Evolutionary conservation across 2,888 invertebrate genomes (phyloP), one percentile per base, ranked within the genome.

Genomic region (Xestoiulus laeticollis): DNA sequence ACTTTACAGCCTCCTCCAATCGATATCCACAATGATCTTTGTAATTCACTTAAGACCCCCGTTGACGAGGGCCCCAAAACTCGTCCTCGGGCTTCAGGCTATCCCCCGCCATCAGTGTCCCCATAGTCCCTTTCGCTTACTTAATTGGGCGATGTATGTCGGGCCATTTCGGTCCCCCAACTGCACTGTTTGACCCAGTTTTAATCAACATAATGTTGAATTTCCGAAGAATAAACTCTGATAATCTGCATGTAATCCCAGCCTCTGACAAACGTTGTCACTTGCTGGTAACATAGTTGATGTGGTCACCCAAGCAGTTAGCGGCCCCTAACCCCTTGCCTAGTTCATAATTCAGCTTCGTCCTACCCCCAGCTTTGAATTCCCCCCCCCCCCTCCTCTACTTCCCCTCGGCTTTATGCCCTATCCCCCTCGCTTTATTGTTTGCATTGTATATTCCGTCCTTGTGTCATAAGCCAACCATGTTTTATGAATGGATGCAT

Each of bases 191-290:
- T 78, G 85, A 85, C 44, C 86, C 48, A 86, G 59, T 86, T 86
- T 86, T 86, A 86, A 86, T 86, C 86, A 86, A 86, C 86, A 86
- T 86, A 86, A 86, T 86, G 86, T 53, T 33, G 53, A 86, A 33
- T 48, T 53, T 86, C 53, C 86, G 33, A 33, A 53, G 48, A 59
- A 86, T 86, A 86, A 86, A 86, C 86, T 86, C 59, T 53, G 59
- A 86, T 86, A 86, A 86, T 86, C 86, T 86, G 59, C 59, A 86
- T 86, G 86, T 86, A 86, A 86, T 86, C 86, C 53, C 53, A 53
- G 86, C 53, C 86, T 86, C 33, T 59, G 59, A 86, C 86, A 86
- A 53, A 48, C 59, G 86, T 86, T 86, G 85, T 85, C 85, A 85
- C 85, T 85, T 85, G 85, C 85, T 85, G 85, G 78, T 32, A 78